A percentile compares a stretch with the other conserved stretches of the same genome.
Conservation (phyloP, 1,140 invertebrate species). For the Calosoma granatense region DNA sequence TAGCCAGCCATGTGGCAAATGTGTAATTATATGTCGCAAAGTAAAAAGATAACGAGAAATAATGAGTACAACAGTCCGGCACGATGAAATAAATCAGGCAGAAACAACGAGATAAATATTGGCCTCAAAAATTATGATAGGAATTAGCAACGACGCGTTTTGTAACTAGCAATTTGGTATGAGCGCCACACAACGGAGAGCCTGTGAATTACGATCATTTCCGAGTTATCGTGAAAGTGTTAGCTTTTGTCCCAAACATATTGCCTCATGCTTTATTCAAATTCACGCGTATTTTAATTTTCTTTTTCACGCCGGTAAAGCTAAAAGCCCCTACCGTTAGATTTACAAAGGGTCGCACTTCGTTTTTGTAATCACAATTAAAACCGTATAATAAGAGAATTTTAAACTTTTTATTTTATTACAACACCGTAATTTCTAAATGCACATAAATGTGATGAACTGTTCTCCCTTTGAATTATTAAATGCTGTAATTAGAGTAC, state of each 20-base stretch:
- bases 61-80: not conserved
- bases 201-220: not conserved
- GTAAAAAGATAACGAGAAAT: not conserved
- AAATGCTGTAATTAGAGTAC: too few relatives aligned
- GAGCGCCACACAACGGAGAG: not conserved
- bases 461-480: not conserved
- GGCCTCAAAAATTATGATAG: not conserved
- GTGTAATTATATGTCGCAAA: not conserved
- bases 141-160: not conserved
- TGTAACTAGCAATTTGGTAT: too few relatives aligned
- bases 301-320: too few relatives aligned
- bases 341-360: not conserved
- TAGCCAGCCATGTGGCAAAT: not conserved
- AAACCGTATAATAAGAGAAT: not conserved
- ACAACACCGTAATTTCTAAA: not conserved
- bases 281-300: not conserved
- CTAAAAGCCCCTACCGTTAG: not conserved
- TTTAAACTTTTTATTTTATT: not conserved
- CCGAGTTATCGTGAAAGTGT: not conserved
- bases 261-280: not conserved
- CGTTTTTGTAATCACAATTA: not conserved
- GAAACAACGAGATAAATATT: not conserved
- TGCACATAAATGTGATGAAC: not conserved
- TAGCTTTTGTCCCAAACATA: not conserved
- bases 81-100: not conserved